Conservation (phyloP, 2,888 invertebrate species). For the Megalurothrips usitatus region DNA sequence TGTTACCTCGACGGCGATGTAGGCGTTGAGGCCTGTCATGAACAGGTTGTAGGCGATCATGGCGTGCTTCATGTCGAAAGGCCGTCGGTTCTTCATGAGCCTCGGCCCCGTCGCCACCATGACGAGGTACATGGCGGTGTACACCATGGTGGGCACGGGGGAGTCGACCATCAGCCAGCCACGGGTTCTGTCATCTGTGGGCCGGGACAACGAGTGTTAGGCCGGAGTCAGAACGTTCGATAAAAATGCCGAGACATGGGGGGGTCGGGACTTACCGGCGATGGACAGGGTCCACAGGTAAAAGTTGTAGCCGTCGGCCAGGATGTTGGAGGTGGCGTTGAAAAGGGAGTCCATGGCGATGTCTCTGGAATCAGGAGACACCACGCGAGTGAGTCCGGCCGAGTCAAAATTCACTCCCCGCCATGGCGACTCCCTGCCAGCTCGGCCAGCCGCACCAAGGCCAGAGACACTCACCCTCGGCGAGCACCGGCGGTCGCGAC, state of each 20-base stretch:
- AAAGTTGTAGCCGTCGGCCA: conserved; percentile 54
- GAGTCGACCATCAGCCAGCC: conserved; percentile 84
- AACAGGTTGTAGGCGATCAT: conserved; percentile 80
- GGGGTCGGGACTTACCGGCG: conserved; percentile 56
- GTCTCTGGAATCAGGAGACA: not conserved
- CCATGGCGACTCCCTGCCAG: too few relatives aligned
- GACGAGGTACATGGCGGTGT: conserved; percentile 66
- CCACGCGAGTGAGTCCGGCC: too few relatives aligned
- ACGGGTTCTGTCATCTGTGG: conserved; percentile 71
- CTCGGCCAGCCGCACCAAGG: too few relatives aligned
- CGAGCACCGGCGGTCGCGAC: too few relatives aligned
- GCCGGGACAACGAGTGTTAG: conserved; percentile 32
- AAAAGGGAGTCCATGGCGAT: not conserved
- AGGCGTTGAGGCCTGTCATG: conserved; percentile 76
- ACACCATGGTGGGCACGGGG: conserved; percentile 65
- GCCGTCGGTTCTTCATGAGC: conserved; percentile 70
- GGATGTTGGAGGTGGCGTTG: not conserved
- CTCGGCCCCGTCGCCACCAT: conserved; percentile 78
- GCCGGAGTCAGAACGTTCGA: not conserved
- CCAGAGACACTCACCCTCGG: too few relatives aligned
- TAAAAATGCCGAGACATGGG: not conserved
- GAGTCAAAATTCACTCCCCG: too few relatives aligned
- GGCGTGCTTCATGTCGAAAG: conserved; percentile 68
- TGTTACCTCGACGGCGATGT: conserved; percentile 71
- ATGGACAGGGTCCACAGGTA: conserved; percentile 72